phyloP scores from a whole-genome alignment of 2,797 vertebrate species.

The Pipistrellus nathusii region DNA sequence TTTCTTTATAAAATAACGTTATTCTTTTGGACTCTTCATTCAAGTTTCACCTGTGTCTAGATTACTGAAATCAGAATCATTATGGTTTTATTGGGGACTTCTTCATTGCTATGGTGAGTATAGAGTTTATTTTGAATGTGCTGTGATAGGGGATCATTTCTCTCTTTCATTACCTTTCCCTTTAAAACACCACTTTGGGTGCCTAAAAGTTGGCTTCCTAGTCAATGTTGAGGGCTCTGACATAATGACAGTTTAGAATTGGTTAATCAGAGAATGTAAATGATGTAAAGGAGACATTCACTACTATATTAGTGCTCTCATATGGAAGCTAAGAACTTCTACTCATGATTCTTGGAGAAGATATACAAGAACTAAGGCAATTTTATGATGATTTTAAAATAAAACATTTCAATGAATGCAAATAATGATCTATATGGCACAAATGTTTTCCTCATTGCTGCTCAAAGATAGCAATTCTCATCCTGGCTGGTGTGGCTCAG shows the following conservation, averaged over 20 bases:
- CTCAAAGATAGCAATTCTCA: background rate
- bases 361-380: background rate
- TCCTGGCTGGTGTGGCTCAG: background rate
- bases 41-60: background rate
- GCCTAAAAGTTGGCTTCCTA: background rate
- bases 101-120: constrained; percentile 4
- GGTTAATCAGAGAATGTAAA: constrained; percentile 53
- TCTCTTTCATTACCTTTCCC: constrained; percentile 43
- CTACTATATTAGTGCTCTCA: background rate
- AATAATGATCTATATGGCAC: background rate
- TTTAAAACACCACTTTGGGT: constrained; percentile 27
- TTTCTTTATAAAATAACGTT: constrained; percentile 13
- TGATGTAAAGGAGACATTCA: background rate
- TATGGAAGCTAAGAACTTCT: background rate
- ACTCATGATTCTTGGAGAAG: background rate
- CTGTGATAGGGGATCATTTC: constrained; percentile 43
- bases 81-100: background rate
- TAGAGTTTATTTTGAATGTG: background rate
- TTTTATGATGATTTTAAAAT: constrained; percentile 26
- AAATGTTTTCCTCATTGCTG: background rate
- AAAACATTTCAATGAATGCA: background rate
- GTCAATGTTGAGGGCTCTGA: constrained; percentile 7
- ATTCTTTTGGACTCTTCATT: background rate
- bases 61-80: background rate
- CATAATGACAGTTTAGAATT: constrained; percentile 41